phyloP scores from a whole-genome alignment of 2,797 vertebrate species.

The Ambastaia sidthimunki region DNA sequence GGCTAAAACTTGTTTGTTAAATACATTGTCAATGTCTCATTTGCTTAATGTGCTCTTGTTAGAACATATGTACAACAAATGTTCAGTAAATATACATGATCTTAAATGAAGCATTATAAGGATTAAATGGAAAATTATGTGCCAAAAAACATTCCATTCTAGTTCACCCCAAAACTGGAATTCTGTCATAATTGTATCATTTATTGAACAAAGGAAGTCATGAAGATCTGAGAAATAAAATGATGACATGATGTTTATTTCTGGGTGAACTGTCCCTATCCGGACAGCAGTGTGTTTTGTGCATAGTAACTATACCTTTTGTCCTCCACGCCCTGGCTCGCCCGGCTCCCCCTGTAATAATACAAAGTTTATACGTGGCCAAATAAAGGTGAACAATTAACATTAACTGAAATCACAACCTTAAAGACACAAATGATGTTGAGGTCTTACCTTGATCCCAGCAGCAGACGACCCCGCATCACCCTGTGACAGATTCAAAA shows the following conservation, averaged over 20 bases:
- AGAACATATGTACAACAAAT: background rate
- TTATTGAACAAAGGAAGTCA: background rate
- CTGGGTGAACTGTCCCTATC: background rate
- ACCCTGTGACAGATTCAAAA: conserved; percentile 78
- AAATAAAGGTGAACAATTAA: background rate
- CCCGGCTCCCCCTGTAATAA: conserved; percentile 91
- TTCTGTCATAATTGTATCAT: background rate
- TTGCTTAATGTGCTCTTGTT: background rate
- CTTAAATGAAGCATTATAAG: background rate
- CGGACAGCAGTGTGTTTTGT: background rate
- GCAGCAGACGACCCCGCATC: conserved; percentile 96
- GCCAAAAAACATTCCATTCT: background rate
- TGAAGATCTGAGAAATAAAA: background rate
- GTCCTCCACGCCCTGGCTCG: conserved; percentile 89
- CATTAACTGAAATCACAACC: background rate
- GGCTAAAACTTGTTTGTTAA: background rate
- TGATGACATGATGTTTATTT: background rate
- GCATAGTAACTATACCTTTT: conserved; percentile 84
- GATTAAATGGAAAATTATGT: too few relatives aligned
- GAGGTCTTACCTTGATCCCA: conserved; percentile 91
- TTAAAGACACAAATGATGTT: background rate
- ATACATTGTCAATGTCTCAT: background rate
- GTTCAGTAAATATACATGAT: background rate
- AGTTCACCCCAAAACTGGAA: background rate
- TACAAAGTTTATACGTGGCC: background rate